These are phyloP conservation scores for Suricata suricatta DNA, from an alignment of 2,113 vertebrate species.

Conservation along the genomic window DNA sequence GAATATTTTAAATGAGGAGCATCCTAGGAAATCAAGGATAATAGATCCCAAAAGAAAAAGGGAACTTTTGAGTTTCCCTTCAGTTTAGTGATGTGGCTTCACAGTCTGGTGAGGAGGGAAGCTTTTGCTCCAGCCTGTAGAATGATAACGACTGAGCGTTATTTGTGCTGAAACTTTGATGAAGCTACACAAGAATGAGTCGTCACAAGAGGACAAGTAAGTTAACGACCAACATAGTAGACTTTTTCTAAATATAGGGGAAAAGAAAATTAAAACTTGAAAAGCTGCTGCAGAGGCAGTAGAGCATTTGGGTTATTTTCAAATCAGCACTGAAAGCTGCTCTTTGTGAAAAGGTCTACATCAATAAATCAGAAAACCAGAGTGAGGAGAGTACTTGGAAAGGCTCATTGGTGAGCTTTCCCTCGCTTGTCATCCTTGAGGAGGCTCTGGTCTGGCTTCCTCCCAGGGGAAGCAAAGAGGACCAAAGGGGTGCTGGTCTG, in stretches of 20 bases:
- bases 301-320: not conserved
- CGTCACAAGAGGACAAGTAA: not conserved
- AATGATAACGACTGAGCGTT: not conserved
- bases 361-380: not conserved
- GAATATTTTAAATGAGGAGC: slow-evolving; percentile 27
- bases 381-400: not conserved
- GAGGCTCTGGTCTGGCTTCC: not conserved
- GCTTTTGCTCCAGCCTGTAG: not conserved
- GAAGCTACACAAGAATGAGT: not conserved
- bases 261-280: not conserved
- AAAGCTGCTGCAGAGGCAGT: not conserved
- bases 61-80: not conserved
- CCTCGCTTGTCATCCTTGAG: not conserved
- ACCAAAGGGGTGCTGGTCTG: not conserved
- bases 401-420: not conserved
- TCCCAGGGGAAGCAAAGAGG: not conserved
- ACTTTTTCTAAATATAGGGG: not conserved
- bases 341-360: not conserved
- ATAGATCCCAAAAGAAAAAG: not conserved
- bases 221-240: not conserved
- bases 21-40: not conserved
- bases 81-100: not conserved
- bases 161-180: not conserved
- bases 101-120: not conserved
- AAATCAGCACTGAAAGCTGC: not conserved